These are phyloP conservation scores for Macrosiphum euphorbiae DNA, from an alignment of 2,888 invertebrate genomes.

Conservation along the genomic window DNA sequence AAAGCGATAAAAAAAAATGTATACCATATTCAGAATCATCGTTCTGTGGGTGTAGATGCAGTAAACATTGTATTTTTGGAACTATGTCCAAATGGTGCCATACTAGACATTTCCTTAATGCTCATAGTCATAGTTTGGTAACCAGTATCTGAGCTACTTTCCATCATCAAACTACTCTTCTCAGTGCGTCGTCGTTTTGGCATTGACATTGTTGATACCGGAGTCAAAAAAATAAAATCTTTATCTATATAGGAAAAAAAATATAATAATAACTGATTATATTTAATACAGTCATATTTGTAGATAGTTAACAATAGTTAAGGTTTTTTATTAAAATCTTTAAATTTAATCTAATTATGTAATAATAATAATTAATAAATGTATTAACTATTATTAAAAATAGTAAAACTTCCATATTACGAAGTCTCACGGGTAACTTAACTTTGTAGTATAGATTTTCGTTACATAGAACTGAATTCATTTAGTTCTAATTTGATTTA, in stretches of 20 bases:
- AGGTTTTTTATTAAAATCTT: too few relatives aligned
- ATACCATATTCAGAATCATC: conserved; percentile 22
- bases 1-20: conserved; percentile 22
- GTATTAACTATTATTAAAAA: too few relatives aligned
- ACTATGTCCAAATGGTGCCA: conserved; percentile 51
- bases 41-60: conserved; percentile 56
- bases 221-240: conserved; percentile 52
- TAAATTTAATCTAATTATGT: too few relatives aligned
- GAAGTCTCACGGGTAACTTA: too few relatives aligned
- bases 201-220: conserved; percentile 53
- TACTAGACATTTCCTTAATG: conserved; percentile 55
- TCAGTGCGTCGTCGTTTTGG: conserved; percentile 57
- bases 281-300: too few relatives aligned
- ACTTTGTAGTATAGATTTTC: too few relatives aligned
- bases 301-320: too few relatives aligned
- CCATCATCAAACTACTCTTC: conserved; percentile 51
- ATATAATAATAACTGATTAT: too few relatives aligned
- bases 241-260: not conserved
- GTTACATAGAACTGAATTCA: too few relatives aligned
- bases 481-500: too few relatives aligned
- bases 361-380: too few relatives aligned
- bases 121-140: conserved; percentile 61
- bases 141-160: conserved; percentile 58
- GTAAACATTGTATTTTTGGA: conserved; percentile 58
- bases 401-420: too few relatives aligned